Evolutionary conservation across 1,140 invertebrate species (phyloP).

Genomic region (Samia ricini): DNA sequence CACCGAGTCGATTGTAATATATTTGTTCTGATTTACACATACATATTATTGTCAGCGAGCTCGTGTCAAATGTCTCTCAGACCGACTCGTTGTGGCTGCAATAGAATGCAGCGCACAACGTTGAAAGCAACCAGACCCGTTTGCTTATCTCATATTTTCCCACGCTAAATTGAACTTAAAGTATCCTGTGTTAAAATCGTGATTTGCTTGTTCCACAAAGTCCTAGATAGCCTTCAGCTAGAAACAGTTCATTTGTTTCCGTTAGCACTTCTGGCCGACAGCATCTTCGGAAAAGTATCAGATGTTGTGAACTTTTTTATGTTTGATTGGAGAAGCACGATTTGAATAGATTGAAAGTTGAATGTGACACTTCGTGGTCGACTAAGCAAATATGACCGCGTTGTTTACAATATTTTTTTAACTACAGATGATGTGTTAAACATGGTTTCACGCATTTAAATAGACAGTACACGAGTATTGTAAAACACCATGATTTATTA

Average conservation of each 20-base stretch:
- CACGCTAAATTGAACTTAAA: conserved; percentile 37
- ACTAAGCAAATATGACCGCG: conserved; percentile 39
- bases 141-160: conserved; percentile 38
- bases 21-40: conserved; percentile 39
- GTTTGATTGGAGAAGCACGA: conserved; percentile 63
- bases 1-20: conserved; percentile 20
- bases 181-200: conserved; percentile 18
- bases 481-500: conserved; percentile 35
- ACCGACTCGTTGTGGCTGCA: conserved; percentile 58
- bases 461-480: conserved; percentile 20
- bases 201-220: conserved; percentile 27
- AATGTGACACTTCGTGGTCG: conserved; percentile 25
- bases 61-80: conserved; percentile 68
- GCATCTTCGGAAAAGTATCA: conserved; percentile 58
- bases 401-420: conserved; percentile 48
- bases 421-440: conserved; percentile 38
- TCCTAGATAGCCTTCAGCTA: conserved; percentile 50
- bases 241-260: conserved; percentile 67
- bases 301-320: conserved; percentile 37
- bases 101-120: conserved; percentile 61
- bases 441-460: conserved; percentile 38
- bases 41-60: conserved; percentile 56
- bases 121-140: conserved; percentile 60
- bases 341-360: conserved; percentile 21
- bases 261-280: conserved; percentile 58